Conservation (phyloP, 2,113 vertebrate genomes). For the Alligator mississippiensis region DNA sequence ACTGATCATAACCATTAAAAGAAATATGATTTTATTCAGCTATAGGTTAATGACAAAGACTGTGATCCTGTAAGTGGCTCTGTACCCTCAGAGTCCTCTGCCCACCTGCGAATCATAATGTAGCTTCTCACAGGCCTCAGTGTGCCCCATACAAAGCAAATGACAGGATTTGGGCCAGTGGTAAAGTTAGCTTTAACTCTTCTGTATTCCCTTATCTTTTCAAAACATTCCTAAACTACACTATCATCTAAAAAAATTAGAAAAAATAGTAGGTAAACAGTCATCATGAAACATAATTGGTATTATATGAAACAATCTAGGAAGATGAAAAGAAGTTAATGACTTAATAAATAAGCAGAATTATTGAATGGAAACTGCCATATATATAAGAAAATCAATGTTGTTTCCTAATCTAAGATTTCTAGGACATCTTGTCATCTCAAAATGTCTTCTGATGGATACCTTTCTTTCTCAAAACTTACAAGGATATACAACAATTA, state of each 20-base stretch:
- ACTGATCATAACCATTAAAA: neutral
- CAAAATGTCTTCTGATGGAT: too few relatives aligned
- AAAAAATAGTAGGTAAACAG: neutral
- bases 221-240: neutral
- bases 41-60: neutral
- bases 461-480: too few relatives aligned
- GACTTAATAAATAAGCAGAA: too few relatives aligned
- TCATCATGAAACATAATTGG: conserved; percentile 11
- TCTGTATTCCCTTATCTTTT: conserved; percentile 25
- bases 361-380: too few relatives aligned
- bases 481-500: too few relatives aligned
- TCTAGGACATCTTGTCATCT: too few relatives aligned
- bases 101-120: neutral
- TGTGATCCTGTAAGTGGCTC: neutral
- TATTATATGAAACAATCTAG: neutral
- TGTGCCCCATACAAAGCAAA: too few relatives aligned
- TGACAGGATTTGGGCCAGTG: too few relatives aligned
- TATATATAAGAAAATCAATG: too few relatives aligned
- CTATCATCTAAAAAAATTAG: neutral
- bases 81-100: conserved; percentile 4
- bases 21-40: neutral
- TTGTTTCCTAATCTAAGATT: too few relatives aligned
- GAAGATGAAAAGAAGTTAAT: neutral
- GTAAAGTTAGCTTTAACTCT: neutral
- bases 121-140: too few relatives aligned